phyloP scores from a whole-genome alignment of 2,797 vertebrate species.

The Clamator glandarius region DNA sequence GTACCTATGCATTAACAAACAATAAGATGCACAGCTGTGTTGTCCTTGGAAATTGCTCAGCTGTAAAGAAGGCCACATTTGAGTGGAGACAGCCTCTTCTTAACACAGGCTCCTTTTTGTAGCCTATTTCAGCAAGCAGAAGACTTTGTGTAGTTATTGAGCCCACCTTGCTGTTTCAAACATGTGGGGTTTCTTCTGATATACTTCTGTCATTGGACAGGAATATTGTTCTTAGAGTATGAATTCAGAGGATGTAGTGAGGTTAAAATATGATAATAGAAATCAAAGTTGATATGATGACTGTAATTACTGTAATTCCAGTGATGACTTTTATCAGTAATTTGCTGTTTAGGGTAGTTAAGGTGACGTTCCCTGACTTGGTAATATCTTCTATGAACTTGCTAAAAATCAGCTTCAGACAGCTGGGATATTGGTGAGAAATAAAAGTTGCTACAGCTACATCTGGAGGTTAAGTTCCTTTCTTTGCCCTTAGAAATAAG shows the following conservation, averaged over 20 bases:
- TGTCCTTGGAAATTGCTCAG: constrained; percentile 21
- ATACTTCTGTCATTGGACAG: neutral
- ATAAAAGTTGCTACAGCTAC: neutral
- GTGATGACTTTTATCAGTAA: neutral
- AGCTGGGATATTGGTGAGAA: neutral
- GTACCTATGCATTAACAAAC: neutral
- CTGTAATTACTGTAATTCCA: neutral
- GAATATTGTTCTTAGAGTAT: neutral
- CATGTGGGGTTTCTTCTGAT: neutral
- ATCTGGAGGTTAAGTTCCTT: neutral
- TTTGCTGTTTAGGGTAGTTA: neutral
- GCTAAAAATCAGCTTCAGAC: neutral
- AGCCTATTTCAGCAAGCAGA: neutral
- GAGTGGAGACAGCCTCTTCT: neutral
- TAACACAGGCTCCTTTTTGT: neutral
- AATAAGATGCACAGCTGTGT: neutral
- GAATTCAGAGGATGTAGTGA: neutral
- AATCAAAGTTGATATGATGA: neutral
- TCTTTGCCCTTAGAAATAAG: neutral
- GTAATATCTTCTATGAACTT: neutral
- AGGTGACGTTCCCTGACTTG: neutral
- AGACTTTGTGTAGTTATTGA: neutral
- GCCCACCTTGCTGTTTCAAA: neutral
- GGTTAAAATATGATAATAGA: neutral
- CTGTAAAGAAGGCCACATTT: neutral